Evolutionary conservation across 1,140 invertebrate species (phyloP).

Genomic region (Goniozus legneri): DNA sequence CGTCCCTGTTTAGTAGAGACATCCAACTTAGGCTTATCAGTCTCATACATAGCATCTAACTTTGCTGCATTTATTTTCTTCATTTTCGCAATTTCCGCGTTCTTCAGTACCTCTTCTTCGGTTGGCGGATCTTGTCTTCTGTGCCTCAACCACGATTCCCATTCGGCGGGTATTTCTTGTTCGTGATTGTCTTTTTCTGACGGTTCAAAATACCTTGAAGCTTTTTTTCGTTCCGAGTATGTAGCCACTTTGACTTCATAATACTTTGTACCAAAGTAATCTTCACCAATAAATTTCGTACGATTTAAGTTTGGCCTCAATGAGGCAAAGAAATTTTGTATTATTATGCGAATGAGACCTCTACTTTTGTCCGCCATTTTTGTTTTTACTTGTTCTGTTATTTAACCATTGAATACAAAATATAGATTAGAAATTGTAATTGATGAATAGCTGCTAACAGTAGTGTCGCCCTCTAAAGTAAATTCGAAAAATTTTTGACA

Average conservation of each 20-base stretch:
- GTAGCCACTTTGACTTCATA: slow-evolving; percentile 69
- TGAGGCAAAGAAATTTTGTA: slow-evolving; percentile 60
- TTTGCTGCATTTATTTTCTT: slow-evolving; percentile 74
- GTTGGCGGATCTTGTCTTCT: slow-evolving; percentile 66
- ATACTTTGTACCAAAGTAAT: slow-evolving; percentile 78
- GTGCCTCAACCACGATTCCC: slow-evolving; percentile 78
- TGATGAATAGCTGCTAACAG: too few relatives aligned
- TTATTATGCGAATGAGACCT: slow-evolving; percentile 47
- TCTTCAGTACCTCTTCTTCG: slow-evolving; percentile 68
- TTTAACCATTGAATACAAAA: too few relatives aligned
- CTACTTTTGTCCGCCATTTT: slow-evolving; percentile 36
- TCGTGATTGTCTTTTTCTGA: slow-evolving; percentile 60
- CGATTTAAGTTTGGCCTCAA: slow-evolving; percentile 55
- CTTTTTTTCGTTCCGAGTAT: slow-evolving; percentile 57
- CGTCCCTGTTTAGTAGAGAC: background rate
- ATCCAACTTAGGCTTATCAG: too few relatives aligned
- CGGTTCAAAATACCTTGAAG: slow-evolving; percentile 70
- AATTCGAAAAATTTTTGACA: too few relatives aligned
- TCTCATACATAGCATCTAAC: slow-evolving; percentile 51
- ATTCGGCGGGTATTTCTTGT: slow-evolving; percentile 74
- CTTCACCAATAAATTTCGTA: slow-evolving; percentile 57
- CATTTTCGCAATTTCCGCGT: slow-evolving; percentile 65
- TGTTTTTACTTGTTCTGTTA: too few relatives aligned
- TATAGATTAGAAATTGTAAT: background rate
- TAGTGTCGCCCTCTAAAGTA: too few relatives aligned